phyloP scores from a whole-genome alignment of 1,140 invertebrate species.

The Panagrolaimus sp. region DNA sequence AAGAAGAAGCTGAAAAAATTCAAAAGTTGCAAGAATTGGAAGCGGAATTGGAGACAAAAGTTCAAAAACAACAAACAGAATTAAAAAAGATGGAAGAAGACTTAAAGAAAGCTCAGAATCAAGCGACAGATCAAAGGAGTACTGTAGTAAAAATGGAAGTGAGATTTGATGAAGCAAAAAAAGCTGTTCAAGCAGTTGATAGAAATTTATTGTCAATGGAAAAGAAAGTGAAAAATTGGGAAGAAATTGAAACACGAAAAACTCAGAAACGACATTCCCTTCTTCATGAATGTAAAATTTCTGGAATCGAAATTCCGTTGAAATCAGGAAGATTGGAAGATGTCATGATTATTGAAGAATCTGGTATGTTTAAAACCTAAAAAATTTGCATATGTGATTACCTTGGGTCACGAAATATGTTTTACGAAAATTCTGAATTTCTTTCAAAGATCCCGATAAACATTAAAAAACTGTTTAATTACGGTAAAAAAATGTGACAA shows the following conservation, averaged over 20 bases:
- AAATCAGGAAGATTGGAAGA: conserved; percentile 40
- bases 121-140: neutral
- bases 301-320: conserved; percentile 44
- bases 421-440: no score
- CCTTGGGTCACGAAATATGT: no score
- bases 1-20: conserved; percentile 37
- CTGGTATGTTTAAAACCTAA: neutral
- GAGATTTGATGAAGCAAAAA: conserved; percentile 68
- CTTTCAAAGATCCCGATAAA: no score
- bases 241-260: conserved; percentile 31
- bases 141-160: conserved; percentile 30
- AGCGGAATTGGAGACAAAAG: conserved; percentile 77
- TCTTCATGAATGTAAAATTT: conserved; percentile 84
- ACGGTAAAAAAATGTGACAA: no score
- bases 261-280: conserved; percentile 80
- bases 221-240: conserved; percentile 26
- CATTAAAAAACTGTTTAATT: no score
- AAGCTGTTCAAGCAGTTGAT: conserved; percentile 76
- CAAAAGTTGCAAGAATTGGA: conserved; percentile 86
- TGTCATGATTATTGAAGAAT: conserved; percentile 40
- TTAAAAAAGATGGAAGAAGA: conserved; percentile 74
- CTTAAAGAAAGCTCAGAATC: conserved; percentile 70
- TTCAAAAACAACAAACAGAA: conserved; percentile 68
- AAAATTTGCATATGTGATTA: no score
- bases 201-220: conserved; percentile 75